Conservation (phyloP, 2,888 invertebrate genomes). For the Imbricaverruca yamaguchii region DNA sequence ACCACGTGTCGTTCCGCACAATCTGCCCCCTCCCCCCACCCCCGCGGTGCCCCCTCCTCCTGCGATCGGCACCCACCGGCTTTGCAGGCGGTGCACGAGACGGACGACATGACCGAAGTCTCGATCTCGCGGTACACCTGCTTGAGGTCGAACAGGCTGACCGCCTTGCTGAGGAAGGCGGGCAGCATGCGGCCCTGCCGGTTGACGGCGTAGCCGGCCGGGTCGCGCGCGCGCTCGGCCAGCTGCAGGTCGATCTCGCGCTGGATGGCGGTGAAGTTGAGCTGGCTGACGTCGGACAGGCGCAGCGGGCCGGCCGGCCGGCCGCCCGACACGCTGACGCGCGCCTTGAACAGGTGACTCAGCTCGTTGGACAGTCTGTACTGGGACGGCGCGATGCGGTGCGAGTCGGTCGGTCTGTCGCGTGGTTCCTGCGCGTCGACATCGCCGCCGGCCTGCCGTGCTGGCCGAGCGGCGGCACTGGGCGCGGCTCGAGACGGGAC, state of each 20-base stretch:
- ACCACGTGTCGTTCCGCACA: no score
- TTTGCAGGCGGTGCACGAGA: conserved; percentile 84
- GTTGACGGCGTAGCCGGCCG: background rate
- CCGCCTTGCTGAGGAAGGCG: conserved; percentile 59
- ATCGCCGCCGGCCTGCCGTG: no score
- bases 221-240: conserved; percentile 22
- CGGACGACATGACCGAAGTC: conserved; percentile 76
- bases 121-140: conserved; percentile 80
- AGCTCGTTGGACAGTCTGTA: background rate
- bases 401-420: no score
- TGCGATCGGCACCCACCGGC: conserved; percentile 48
- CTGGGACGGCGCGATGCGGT: background rate
- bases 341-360: conserved; percentile 8
- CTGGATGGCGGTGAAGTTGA: conserved; percentile 34
- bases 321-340: conserved; percentile 11
- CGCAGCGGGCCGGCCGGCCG: conserved; percentile 12
- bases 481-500: background rate
- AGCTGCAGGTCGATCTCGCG: conserved; percentile 32
- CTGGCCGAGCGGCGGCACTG: no score
- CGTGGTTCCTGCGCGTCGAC: no score
- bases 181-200: conserved; percentile 31
- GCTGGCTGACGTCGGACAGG: conserved; percentile 10
- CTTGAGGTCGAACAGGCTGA: conserved; percentile 71
- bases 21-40: no score
- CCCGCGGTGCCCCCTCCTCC: no score